Conservation (phyloP, 2,888 invertebrate genomes). For the Holacanthella duospinosa region DNA sequence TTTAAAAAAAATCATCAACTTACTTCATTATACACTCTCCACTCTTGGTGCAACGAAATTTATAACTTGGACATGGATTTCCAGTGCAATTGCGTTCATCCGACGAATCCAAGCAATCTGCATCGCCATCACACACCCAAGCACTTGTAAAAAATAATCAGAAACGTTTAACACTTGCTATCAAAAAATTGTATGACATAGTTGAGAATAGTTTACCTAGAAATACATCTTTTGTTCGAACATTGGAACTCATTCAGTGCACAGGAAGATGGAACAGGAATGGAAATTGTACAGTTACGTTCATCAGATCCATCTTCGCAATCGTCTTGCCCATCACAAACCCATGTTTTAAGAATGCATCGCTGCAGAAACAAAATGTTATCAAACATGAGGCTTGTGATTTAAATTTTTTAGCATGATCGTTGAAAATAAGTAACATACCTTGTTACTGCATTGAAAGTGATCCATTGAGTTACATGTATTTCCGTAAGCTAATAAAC, state of each 20-base stretch:
- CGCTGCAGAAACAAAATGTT: not conserved
- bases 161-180: not conserved
- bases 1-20: too few relatives aligned
- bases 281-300: constrained; percentile 7
- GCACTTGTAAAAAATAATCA: not conserved
- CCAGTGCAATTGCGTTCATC: constrained; percentile 45
- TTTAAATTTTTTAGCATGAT: too few relatives aligned
- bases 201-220: not conserved
- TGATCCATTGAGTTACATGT: constrained; percentile 17
- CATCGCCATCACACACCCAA: constrained; percentile 17
- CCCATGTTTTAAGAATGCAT: constrained; percentile 15
- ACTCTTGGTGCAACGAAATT: constrained; percentile 31
- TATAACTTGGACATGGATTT: constrained; percentile 40
- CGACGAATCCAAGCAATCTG: constrained; percentile 42
- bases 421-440: too few relatives aligned
- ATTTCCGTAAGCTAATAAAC: not conserved
- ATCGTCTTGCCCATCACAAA: constrained; percentile 20
- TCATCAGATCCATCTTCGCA: constrained; percentile 19
- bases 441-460: constrained; percentile 22
- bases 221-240: constrained; percentile 47
- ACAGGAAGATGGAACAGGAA: not conserved
- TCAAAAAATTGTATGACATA: not conserved
- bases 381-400: not conserved
- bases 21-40: constrained; percentile 32
- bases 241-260: constrained; percentile 44